Evolutionary conservation across 2,888 invertebrate species (phyloP).

Genomic region (Chrysolina haemoptera): DNA sequence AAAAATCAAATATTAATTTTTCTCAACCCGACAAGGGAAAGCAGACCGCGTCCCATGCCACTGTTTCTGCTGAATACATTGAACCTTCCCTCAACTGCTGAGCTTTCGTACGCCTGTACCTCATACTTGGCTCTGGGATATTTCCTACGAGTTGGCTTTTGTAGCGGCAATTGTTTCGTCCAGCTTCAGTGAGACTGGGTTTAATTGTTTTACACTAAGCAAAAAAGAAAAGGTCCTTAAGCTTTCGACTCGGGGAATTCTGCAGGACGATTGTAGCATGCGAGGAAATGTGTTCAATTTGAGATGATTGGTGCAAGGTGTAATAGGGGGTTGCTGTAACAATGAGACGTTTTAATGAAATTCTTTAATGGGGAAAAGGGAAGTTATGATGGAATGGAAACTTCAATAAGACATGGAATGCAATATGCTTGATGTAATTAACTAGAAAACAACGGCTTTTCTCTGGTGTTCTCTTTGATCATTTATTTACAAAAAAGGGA

Average conservation of each 20-base stretch:
- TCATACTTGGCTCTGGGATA: conserved; percentile 36
- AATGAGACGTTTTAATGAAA: neutral
- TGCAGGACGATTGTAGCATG: neutral
- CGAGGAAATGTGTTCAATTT: conserved; percentile 5
- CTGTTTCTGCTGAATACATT: conserved; percentile 46
- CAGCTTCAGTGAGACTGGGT: conserved; percentile 35
- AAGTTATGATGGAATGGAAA: neutral
- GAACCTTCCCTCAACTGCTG: conserved; percentile 38
- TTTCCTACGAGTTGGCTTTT: conserved; percentile 42
- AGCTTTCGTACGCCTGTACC: conserved; percentile 28
- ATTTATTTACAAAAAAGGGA: too few relatives aligned
- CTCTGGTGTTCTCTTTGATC: too few relatives aligned
- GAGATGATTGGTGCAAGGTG: conserved; percentile 1
- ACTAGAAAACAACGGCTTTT: too few relatives aligned
- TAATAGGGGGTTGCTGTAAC: neutral
- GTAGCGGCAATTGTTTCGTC: conserved; percentile 41
- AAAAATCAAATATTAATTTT: neutral
- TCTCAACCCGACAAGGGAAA: too few relatives aligned
- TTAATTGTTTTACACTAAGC: conserved; percentile 37
- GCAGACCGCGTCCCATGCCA: conserved; percentile 12
- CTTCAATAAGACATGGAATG: neutral
- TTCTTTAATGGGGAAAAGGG: neutral
- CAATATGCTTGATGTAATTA: too few relatives aligned
- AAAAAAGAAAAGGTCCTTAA: neutral
- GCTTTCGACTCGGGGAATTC: neutral